These are phyloP conservation scores for Sitodiplosis mosellana DNA, from an alignment of 1,140 invertebrate genomes.

Conservation along the genomic window DNA sequence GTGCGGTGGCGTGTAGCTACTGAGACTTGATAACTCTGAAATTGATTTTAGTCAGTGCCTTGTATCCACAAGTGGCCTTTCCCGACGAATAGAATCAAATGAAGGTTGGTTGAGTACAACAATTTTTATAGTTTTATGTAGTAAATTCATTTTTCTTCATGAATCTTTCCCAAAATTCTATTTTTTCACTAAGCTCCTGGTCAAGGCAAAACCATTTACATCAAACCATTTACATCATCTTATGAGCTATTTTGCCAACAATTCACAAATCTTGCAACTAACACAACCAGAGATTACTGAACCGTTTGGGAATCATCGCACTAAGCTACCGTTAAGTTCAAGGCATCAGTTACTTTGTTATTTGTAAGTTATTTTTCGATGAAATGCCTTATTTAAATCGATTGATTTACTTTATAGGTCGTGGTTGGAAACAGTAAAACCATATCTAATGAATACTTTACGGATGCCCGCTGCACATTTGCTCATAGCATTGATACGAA, in stretches of 20 bases:
- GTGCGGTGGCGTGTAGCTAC: slow-evolving; percentile 52
- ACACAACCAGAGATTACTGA: slow-evolving; percentile 54
- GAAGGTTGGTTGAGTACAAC: slow-evolving; percentile 36
- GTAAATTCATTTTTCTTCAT: slow-evolving; percentile 3
- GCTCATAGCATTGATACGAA: slow-evolving; percentile 69
- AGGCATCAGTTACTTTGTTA: slow-evolving; percentile 80
- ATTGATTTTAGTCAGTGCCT: slow-evolving; percentile 72
- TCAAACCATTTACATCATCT: slow-evolving; percentile 87
- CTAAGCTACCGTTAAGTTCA: slow-evolving; percentile 51
- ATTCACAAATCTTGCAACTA: slow-evolving; percentile 61
- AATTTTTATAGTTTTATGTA: slow-evolving; percentile 1
- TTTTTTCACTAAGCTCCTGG: slow-evolving; percentile 37
- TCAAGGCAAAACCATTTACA: slow-evolving; percentile 79
- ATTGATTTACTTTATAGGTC: slow-evolving; percentile 35
- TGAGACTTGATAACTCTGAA: slow-evolving; percentile 78
- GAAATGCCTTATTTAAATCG: slow-evolving; percentile 10
- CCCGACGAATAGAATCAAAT: slow-evolving; percentile 86
- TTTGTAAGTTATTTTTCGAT: slow-evolving; percentile 44
- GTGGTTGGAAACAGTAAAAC: slow-evolving; percentile 85
- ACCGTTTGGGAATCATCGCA: slow-evolving; percentile 40
- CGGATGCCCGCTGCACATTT: slow-evolving; percentile 82
- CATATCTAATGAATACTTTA: slow-evolving; percentile 81
- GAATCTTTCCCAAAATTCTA: slow-evolving; percentile 1
- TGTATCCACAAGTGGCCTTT: slow-evolving; percentile 85
- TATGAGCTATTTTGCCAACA: slow-evolving; percentile 67